phyloP scores from a whole-genome alignment of 2,113 vertebrate species.

The Thinocorus orbignyianus region DNA sequence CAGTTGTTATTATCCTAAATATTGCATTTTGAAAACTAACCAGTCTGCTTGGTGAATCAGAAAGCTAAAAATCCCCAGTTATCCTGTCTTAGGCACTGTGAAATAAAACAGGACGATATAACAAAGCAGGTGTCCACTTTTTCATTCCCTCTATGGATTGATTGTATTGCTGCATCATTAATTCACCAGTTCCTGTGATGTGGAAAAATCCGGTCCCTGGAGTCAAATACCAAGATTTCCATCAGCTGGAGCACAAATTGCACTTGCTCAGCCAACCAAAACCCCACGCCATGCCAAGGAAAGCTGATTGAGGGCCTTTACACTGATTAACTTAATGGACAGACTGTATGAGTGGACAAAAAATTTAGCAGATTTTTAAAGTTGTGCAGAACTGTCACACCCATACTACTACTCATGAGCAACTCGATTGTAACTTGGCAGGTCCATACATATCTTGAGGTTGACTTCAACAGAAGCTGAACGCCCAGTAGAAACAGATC shows the following conservation, averaged over 20 bases:
- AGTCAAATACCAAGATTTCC: background rate
- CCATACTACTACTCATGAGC: background rate
- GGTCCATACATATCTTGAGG: background rate
- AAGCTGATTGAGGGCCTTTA: background rate
- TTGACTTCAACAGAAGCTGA: background rate
- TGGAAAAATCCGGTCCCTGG: background rate
- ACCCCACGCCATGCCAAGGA: background rate
- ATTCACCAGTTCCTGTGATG: background rate
- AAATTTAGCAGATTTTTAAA: background rate
- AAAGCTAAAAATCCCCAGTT: conserved; percentile 63
- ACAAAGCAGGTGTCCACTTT: background rate
- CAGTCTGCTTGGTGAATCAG: conserved; percentile 30
- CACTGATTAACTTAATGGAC: background rate
- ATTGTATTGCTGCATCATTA: background rate
- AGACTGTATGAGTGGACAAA: background rate
- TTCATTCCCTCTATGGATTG: background rate
- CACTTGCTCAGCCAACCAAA: background rate
- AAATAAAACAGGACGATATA: background rate
- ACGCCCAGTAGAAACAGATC: background rate
- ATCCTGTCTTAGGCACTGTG: conserved; percentile 28
- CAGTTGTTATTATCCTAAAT: conserved; percentile 51
- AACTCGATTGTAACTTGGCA: background rate
- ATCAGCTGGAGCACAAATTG: background rate
- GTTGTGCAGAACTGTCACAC: background rate
- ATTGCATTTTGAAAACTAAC: conserved; percentile 61